A percentile compares a stretch with the other conserved stretches of the same genome.
Evolutionary conservation across 2,113 vertebrate genomes (phyloP).

Genomic region (Myotis brandtii): DNA sequence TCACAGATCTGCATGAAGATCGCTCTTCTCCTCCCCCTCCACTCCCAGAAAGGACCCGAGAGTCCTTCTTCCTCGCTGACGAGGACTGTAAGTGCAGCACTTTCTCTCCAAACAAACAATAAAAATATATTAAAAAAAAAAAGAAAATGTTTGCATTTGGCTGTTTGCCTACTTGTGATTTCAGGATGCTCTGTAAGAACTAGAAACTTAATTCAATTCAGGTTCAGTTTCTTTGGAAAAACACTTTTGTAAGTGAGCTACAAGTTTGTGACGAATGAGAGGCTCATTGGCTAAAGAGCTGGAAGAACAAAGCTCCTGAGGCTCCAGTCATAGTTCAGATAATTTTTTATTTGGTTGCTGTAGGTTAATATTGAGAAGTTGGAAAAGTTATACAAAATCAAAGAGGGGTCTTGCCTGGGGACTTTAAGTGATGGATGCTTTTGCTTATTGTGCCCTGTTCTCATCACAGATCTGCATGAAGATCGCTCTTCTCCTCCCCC

Average conservation of each 20-base stretch:
- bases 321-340: background rate
- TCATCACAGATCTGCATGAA: conserved; percentile 63
- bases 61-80: conserved; percentile 88
- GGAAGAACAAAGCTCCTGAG: conserved; percentile 1
- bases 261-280: background rate
- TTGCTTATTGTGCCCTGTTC: conserved; percentile 2
- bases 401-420: background rate
- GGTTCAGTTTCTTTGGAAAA: conserved; percentile 25
- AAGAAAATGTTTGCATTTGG: background rate
- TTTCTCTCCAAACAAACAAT: conserved; percentile 15
- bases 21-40: conserved; percentile 81
- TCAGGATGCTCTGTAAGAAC: background rate
- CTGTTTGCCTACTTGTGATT: background rate
- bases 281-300: background rate
- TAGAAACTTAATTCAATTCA: conserved; percentile 24
- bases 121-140: too few species aligned
- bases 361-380: background rate
- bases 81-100: conserved; percentile 85
- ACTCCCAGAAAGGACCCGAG: conserved; percentile 89
- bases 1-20: conserved; percentile 71
- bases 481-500: conserved; percentile 80
- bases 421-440: background rate
- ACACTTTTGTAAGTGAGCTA: background rate
- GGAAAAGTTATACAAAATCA: conserved; percentile 9
- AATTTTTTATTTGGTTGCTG: conserved; percentile 13